Percentiles rank a stretch among this genome's conserved stretches.
phyloP scores from a whole-genome alignment of 2,113 vertebrate species.

The Podarcis cretensis region DNA sequence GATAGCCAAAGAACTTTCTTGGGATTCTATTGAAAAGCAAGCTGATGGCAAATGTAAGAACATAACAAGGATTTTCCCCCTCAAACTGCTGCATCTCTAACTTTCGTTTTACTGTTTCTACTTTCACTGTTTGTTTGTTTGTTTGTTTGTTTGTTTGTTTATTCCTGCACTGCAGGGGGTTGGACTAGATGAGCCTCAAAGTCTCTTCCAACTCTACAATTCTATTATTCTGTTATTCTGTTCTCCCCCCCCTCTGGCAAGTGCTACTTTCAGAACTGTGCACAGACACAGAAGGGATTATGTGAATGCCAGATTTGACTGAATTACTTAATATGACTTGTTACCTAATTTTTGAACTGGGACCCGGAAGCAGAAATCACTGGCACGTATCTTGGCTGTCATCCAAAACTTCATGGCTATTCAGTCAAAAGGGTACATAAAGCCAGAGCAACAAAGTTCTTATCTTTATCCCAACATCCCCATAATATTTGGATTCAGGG shows the following conservation, averaged over 20 bases:
- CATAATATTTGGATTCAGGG: conserved; percentile 4
- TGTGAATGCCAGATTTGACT: conserved; percentile 27
- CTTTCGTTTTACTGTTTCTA: conserved; percentile 38
- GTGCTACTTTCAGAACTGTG: conserved; percentile 12
- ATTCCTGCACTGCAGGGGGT: neutral
- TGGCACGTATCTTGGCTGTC: conserved; percentile 26
- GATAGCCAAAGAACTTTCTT: conserved; percentile 95
- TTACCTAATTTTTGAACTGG: conserved; percentile 6
- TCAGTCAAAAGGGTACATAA: neutral
- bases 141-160: conserved; percentile 31
- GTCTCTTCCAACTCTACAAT: no score
- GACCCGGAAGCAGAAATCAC: conserved; percentile 7
- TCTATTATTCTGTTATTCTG: neutral
- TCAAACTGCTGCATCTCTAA: conserved; percentile 14
- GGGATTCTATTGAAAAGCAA: conserved; percentile 81
- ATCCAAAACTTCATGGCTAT: conserved; percentile 27
- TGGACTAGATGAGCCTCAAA: no score
- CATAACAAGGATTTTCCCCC: conserved; percentile 37
- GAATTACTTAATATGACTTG: conserved; percentile 33
- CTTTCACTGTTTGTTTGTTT: conserved; percentile 28
- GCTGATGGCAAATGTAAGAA: conserved; percentile 45
- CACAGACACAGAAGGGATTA: conserved; percentile 25
- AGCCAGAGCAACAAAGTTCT: neutral
- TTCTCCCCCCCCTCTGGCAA: conserved; percentile 36
- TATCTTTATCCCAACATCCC: neutral